Base-by-base conservation (phyloP, 1,140 invertebrate genomes). In the Lethrus apterus region DNA sequence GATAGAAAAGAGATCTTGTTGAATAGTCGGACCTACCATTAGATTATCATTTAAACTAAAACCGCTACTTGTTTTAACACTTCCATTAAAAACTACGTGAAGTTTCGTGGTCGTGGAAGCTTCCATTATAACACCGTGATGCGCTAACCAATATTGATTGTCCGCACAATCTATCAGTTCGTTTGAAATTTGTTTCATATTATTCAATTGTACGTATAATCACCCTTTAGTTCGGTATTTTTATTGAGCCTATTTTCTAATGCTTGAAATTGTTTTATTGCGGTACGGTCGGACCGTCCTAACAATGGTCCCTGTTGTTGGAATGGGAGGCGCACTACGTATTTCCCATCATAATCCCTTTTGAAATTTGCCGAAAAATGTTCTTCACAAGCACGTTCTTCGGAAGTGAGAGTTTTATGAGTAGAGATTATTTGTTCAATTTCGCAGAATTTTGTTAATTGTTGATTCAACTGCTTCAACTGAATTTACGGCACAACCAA, bases 101-200 rank as follows among this genome's bases (percentile, higher is more conserved):
- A 65, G 19, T 50, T 61, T 62, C 0, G 64, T 65, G 1, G 58
- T 62, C 0, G 32, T 33, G 18, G 58, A 59, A 11, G 49, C 24
- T 7, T 46, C 42, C 32, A 55, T 56, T 2, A 65, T 9, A 0
- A 71, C 65, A 4, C 52, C 50, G 31, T 68, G 66, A 52, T 72
- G 68, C 2, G 69, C 66, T 11, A 70, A 23, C 46, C 65, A 72
- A 43, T 45, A 45, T n/a, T n/a, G n/a, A n/a, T n/a, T n/a, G 7
- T n/a, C 24, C n/a, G 24, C 5, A 31, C n/a, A 11, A 10, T 9
- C 13, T 4, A 10, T 10, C 8, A 8, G 11, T 20, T 5, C 4
- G n/a, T 4, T 4, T 20, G n/a, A n/a, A 10, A 43, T 15, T 10
- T 8, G 4, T 26, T 8, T 43, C 59, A 67, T 64, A 36, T 67